Evolutionary conservation across 64 coral and sea anemone species (phyloP), one percentile per base, ranked within the genome.

Genomic region (Cladopsammia gracilis): DNA sequence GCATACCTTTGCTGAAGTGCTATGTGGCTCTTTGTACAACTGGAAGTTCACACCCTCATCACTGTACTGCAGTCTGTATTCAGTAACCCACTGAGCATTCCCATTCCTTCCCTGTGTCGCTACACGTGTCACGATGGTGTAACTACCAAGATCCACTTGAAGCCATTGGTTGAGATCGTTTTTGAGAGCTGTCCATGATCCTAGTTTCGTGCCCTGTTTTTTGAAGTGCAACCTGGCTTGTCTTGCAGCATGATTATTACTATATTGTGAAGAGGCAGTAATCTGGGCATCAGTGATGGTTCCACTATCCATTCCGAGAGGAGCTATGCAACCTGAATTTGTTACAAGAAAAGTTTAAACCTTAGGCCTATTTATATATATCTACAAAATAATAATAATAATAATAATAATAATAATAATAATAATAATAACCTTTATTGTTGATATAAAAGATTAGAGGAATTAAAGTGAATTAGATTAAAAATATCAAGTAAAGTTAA

Each of bases 191-290:
- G 65, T 44, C 81, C 81, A 85, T 11, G 23, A 52, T 9, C 81
- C 81, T 16, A 7, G n/a, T n/a, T n/a, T 45, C 54, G 25, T 45
- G 25, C 58, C 25, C 47, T 12, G 22, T 58, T 43, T 20, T 48
- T 85, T 58, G 5, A 85, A 8, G 62, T 85, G 57, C 23, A 85
- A 14, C 43, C 81, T 85, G 57, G 58, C 81, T 24, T 66, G 81
- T 42, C 54, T 62, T 42, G 81, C 58, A 44, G 25, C 62, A 45
- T 58, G 20, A 64, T 58, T 19, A 4, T 52, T 3, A 25, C 34
- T 48, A 3, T 22, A 48, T 66, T 85, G 12, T 15, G 81, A 65
- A 13, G 81, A 85, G 20, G 85, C 85, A 72, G 70, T 25, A 22
- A 88, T 73, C 48, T 88, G 85, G 23, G 48, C 1, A 60, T 88